These are phyloP conservation scores for Allolobophora icterica DNA, from an alignment of 2,888 invertebrate species.

Conservation along the genomic window DNA sequence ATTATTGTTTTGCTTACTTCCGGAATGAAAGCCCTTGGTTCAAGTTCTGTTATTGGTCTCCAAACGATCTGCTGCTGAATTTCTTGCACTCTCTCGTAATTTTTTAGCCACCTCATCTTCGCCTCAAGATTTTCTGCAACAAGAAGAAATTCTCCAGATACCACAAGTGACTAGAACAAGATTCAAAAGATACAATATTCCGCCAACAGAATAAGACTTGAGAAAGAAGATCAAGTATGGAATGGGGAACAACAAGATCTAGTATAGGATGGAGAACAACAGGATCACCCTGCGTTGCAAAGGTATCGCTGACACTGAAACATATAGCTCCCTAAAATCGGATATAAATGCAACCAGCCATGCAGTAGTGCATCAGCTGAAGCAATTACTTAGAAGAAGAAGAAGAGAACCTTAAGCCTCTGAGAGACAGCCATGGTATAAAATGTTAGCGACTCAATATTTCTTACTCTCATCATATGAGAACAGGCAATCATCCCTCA, in stretches of 20 bases:
- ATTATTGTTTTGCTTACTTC: conserved; percentile 62
- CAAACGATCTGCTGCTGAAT: conserved; percentile 72
- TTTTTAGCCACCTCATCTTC: conserved; percentile 74
- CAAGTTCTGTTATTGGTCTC: conserved; percentile 72
- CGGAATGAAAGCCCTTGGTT: conserved; percentile 70
- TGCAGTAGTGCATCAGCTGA: no score
- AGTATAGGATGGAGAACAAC: neutral
- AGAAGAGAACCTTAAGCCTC: no score
- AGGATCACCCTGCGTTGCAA: no score
- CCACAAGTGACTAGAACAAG: neutral
- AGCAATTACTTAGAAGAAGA: no score
- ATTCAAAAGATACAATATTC: neutral
- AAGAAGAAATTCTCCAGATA: conserved; percentile 15
- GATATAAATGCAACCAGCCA: no score
- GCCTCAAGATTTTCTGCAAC: conserved; percentile 71
- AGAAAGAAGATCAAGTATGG: neutral
- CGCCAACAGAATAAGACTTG: neutral
- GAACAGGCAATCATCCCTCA: no score
- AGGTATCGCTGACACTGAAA: no score
- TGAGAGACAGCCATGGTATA: no score
- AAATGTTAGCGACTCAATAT: no score
- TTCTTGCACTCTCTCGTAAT: conserved; percentile 72
- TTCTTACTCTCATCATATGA: no score
- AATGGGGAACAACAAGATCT: neutral
- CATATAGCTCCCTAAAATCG: no score